Percentiles rank a stretch among this genome's conserved stretches.
These are phyloP conservation scores for Ophiothrix spiculata DNA, from an alignment of 35 echinoderm and acorn worm genomes.

Conservation along the genomic window DNA sequence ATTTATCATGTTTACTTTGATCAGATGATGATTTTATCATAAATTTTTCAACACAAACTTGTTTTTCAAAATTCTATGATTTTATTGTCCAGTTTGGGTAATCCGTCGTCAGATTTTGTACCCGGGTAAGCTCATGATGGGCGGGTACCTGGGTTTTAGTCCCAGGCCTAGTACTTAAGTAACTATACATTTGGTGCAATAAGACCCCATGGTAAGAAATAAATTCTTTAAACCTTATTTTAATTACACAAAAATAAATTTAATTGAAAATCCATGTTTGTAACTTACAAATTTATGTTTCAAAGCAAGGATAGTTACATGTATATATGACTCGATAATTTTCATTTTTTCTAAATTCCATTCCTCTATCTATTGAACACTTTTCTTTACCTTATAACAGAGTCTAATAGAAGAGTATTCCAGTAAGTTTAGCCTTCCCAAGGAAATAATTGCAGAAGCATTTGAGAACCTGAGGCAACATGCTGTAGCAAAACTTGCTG, in stretches of 20 bases:
- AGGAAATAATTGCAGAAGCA: constrained; percentile 40
- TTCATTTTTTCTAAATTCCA: too few relatives aligned
- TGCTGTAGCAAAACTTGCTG: constrained; percentile 75
- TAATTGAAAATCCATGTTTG: background rate
- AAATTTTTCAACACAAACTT: too few relatives aligned
- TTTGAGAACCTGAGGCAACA: constrained; percentile 86
- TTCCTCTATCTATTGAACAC: too few relatives aligned
- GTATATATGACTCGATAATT: background rate
- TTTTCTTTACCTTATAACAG: constrained; percentile 28
- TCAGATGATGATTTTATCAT: too few relatives aligned
- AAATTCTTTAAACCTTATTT: background rate
- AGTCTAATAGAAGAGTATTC: constrained; percentile 38
- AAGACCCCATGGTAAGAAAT: background rate
- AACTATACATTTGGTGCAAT: background rate
- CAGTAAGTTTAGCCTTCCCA: constrained; percentile 22
- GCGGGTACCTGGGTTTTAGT: too few relatives aligned
- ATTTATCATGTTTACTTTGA: too few relatives aligned
- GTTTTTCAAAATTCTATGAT: too few relatives aligned
- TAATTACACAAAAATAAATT: background rate
- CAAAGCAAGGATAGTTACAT: background rate
- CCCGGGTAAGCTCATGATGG: too few relatives aligned
- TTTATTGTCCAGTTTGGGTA: too few relatives aligned
- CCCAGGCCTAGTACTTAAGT: too few relatives aligned
- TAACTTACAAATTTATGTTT: background rate
- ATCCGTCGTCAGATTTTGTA: too few relatives aligned